A percentile compares a stretch with the other conserved stretches of the same genome.
These are phyloP conservation scores for Ennomos quercinarius DNA, from an alignment of 2,888 invertebrate species.

Conservation along the genomic window DNA sequence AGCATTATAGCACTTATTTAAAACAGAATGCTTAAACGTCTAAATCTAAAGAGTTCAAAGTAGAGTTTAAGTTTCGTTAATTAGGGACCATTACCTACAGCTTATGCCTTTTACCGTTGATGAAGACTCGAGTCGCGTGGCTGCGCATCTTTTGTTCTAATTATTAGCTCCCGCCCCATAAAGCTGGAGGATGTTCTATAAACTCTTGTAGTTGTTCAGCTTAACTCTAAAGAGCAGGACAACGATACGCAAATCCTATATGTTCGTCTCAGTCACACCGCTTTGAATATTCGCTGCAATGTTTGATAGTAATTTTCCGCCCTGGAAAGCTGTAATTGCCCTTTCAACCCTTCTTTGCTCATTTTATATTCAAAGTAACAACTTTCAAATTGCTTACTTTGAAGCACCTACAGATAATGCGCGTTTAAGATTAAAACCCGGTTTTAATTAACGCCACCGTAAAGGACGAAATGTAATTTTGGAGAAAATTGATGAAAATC, in stretches of 20 bases:
- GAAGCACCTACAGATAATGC: constrained; percentile 50
- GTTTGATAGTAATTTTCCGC: constrained; percentile 57
- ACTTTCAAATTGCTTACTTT: constrained; percentile 53
- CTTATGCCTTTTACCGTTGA: constrained; percentile 56
- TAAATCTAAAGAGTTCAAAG: too few species aligned
- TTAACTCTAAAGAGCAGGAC: constrained; percentile 51
- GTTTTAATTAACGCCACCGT: constrained; percentile 33
- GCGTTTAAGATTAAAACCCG: constrained; percentile 36
- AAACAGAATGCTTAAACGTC: too few species aligned
- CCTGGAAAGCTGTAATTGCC: constrained; percentile 58
- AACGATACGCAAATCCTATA: constrained; percentile 41
- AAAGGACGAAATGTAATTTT: constrained; percentile 26
- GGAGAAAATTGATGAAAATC: constrained; percentile 24
- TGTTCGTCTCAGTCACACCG: constrained; percentile 41
- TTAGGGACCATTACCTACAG: constrained; percentile 33
- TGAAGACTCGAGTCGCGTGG: constrained; percentile 73
- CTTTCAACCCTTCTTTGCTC: constrained; percentile 62
- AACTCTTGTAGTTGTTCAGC: constrained; percentile 61
- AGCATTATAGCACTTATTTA: too few species aligned
- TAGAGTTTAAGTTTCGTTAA: too few species aligned
- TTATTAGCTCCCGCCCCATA: constrained; percentile 73
- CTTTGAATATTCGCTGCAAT: constrained; percentile 46
- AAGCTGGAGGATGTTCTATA: constrained; percentile 62
- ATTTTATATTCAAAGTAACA: constrained; percentile 61
- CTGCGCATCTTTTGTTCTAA: constrained; percentile 80